Evolutionary conservation across 2,113 vertebrate genomes (phyloP), one percentile per base, ranked within the genome.

Genomic region (Seriola aureovittata): DNA sequence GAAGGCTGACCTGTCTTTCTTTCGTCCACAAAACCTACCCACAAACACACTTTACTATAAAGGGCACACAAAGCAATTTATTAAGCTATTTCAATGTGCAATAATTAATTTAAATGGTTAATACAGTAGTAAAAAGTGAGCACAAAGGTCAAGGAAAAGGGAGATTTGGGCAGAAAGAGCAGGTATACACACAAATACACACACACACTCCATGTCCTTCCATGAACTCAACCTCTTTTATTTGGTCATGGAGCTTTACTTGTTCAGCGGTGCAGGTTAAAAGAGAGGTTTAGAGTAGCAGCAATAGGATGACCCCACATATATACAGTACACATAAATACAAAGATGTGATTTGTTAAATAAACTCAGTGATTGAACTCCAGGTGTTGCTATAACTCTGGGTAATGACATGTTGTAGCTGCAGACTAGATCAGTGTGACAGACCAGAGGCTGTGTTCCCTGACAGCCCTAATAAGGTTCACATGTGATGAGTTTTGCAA

Each of bases 401-500:
- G 3, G 4, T 57, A 34, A 52, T 40, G 21, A 71, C 42, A 21
- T 23, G 38, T 19, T 72, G 16, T 13, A 67, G n/a, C 58, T 29
- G 38, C n/a, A 54, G 50, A 6, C 1, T 25, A 16, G 40, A 59
- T 29, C 16, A 17, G 17, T 21, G 54, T 16, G 29, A 64, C 34
- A 14, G 29, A 52, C 5, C 9, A 7, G 0, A 0, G 17, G n/a
- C 44, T 38, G 23, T 72, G 29, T 57, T 69, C 17, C 5, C 63
- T 8, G 34, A 29, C 4, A 46, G 76, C 38, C 4, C 25, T 23
- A n/a, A 52, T 25, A 25, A 71, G 40, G 78, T 58, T 55, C 64
- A 21, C n/a, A 66, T 75, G 19, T 70, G 59, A 64, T 7, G 23
- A 17, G 16, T 68, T 54, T 34, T 76, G 46, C 63, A 74, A 57